Percentiles rank a stretch among this genome's conserved stretches.
These are phyloP conservation scores for Thymelicus sylvestris DNA, from an alignment of 2,888 invertebrate species.

Conservation along the genomic window DNA sequence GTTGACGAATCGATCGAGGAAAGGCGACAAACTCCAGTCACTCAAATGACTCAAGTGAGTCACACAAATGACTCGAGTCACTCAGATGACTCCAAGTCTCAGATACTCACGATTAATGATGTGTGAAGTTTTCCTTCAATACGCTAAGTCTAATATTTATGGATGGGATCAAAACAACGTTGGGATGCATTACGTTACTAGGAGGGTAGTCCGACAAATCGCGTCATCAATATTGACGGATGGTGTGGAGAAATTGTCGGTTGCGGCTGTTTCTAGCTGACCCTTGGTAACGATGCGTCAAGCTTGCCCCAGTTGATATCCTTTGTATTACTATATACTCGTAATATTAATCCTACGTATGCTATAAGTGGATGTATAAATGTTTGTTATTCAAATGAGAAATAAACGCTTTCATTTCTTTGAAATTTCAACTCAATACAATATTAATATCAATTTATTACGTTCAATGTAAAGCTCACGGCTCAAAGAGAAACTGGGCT, in stretches of 20 bases:
- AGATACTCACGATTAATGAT: slow-evolving; percentile 4
- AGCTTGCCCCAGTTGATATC: not conserved
- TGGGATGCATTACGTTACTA: slow-evolving; percentile 8
- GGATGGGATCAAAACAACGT: slow-evolving; percentile 7
- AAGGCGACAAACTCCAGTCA: not conserved
- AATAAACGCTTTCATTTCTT: too few species aligned
- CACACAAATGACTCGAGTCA: not conserved
- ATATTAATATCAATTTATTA: too few species aligned
- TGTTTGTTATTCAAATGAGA: too few species aligned
- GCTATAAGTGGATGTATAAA: too few species aligned
- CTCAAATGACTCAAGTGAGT: not conserved
- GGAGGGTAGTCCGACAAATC: not conserved
- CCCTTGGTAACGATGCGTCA: not conserved
- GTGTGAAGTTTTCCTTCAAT: slow-evolving; percentile 7
- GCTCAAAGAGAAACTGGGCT: too few species aligned
- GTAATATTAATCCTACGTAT: too few species aligned
- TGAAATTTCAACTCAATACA: too few species aligned
- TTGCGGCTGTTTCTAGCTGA: not conserved
- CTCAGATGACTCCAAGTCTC: not conserved
- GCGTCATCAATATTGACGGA: slow-evolving; percentile 14
- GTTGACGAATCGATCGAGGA: not conserved
- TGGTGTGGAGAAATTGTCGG: not conserved
- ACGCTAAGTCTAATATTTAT: slow-evolving; percentile 6
- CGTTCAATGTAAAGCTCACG: too few species aligned
- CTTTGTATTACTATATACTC: too few species aligned